Evolutionary conservation across 2,797 vertebrate species (phyloP).

Genomic region (Gymnoscopelus braueri): DNA sequence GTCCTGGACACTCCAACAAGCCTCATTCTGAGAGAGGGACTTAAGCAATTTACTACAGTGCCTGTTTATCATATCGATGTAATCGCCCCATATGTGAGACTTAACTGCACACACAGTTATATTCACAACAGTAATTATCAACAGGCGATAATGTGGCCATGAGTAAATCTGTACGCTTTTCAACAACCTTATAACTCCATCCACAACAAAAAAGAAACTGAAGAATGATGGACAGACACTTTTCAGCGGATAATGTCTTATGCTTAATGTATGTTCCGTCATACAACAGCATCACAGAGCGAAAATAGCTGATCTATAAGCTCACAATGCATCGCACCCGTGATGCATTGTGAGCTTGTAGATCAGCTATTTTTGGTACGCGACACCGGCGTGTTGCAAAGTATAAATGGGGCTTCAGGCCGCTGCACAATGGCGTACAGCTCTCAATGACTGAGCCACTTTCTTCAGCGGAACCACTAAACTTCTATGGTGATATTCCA

Average conservation of each 20-base stretch:
- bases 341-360: too few species aligned
- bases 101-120: constrained; percentile 39
- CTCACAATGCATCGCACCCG: too few species aligned
- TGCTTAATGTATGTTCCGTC: too few species aligned
- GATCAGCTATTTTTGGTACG: too few species aligned
- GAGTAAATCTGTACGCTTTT: constrained; percentile 59
- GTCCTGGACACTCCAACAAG: constrained; percentile 8
- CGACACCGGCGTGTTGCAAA: too few species aligned
- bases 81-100: constrained; percentile 2
- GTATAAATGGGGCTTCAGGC: constrained; percentile 13
- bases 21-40: not conserved
- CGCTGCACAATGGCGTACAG: constrained; percentile 62
- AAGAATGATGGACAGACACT: constrained; percentile 61
- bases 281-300: too few species aligned
- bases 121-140: constrained; percentile 65
- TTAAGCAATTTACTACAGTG: constrained; percentile 29
- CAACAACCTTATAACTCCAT: constrained; percentile 63
- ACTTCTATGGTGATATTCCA: constrained; percentile 77
- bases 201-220: constrained; percentile 51
- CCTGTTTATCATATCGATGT: constrained; percentile 29
- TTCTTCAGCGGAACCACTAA: constrained; percentile 76
- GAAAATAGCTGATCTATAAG: too few species aligned
- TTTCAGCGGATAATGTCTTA: constrained; percentile 56
- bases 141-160: constrained; percentile 43
- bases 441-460: constrained; percentile 73